A percentile compares a stretch with the other conserved stretches of the same genome.
phyloP scores from a whole-genome alignment of 2,113 vertebrate species.

The Miniopterus natalensis region DNA sequence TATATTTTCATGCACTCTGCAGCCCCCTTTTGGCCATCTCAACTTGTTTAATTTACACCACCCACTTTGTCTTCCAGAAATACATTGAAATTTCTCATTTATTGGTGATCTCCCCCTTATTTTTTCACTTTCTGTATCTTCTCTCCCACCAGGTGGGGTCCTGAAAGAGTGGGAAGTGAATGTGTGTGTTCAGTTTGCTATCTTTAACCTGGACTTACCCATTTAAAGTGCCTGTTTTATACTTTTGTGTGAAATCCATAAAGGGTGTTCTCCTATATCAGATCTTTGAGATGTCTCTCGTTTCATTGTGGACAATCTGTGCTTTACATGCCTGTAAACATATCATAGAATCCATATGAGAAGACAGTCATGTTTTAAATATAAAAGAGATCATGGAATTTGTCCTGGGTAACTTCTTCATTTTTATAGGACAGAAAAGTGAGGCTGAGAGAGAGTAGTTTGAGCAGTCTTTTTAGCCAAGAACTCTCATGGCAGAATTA shows the following conservation, averaged over 20 bases:
- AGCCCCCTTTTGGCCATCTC: background rate
- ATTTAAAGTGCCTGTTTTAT: background rate
- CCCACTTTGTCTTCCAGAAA: background rate
- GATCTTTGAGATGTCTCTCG: background rate
- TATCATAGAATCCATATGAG: background rate
- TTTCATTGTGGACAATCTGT: background rate
- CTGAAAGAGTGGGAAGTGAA: background rate
- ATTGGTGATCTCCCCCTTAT: background rate
- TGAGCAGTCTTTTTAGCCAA: background rate
- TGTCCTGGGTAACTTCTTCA: background rate
- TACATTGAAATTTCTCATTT: background rate
- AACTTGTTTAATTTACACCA: background rate
- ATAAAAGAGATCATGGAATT: background rate
- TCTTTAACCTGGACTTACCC: background rate
- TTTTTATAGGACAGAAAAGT: background rate
- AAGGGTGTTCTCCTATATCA: background rate
- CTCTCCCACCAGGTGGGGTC: background rate
- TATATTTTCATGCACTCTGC: background rate
- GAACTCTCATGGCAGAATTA: background rate
- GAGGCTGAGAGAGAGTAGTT: background rate
- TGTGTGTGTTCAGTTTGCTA: background rate
- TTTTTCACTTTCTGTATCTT: background rate
- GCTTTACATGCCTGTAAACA: background rate
- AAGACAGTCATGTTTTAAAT: constrained; percentile 40
- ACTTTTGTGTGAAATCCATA: background rate